Percentiles rank a stretch among this genome's conserved stretches.
Evolutionary conservation across 1,140 invertebrate genomes (phyloP).

Genomic region (Holcopasites calliopsidis): DNA sequence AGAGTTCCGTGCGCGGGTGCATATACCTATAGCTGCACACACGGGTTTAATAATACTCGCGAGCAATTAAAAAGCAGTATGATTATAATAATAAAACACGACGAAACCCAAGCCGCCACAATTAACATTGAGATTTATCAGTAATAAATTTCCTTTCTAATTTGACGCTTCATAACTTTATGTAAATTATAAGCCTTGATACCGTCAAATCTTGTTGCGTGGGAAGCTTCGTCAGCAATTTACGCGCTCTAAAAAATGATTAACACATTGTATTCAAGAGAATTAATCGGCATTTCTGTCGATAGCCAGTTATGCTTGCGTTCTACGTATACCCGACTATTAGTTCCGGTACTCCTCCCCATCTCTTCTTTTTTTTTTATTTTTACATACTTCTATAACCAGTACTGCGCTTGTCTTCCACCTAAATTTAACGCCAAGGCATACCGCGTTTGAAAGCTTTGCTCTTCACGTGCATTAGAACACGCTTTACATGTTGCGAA

Average conservation of each 20-base stretch:
- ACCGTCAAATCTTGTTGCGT: slow-evolving; percentile 59
- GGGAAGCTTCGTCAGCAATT: slow-evolving; percentile 72
- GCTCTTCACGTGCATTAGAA: not conserved
- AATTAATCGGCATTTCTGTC: slow-evolving; percentile 66
- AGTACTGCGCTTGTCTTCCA: slow-evolving; percentile 37
- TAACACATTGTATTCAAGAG: slow-evolving; percentile 73
- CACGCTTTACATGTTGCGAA: not conserved
- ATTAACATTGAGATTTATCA: slow-evolving; percentile 71
- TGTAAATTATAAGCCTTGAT: slow-evolving; percentile 31
- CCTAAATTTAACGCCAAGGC: slow-evolving; percentile 66
- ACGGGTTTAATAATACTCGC: slow-evolving; percentile 39
- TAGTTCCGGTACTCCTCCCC: slow-evolving; percentile 21
- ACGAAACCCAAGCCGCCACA: slow-evolving; percentile 66
- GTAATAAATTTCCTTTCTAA: slow-evolving; percentile 69
- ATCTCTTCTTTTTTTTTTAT: slow-evolving; percentile 20
- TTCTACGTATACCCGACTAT: slow-evolving; percentile 67
- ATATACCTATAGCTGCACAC: too few relatives aligned
- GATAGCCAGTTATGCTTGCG: slow-evolving; percentile 58
- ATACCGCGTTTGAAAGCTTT: not conserved
- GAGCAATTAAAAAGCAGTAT: slow-evolving; percentile 46
- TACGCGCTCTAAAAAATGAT: slow-evolving; percentile 63
- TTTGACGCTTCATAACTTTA: slow-evolving; percentile 42
- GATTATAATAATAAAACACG: slow-evolving; percentile 44
- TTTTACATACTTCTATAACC: not conserved
- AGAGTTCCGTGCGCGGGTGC: not conserved